Evolutionary conservation across 2,888 invertebrate genomes (phyloP).

Genomic region (Cephus sareptanus): DNA sequence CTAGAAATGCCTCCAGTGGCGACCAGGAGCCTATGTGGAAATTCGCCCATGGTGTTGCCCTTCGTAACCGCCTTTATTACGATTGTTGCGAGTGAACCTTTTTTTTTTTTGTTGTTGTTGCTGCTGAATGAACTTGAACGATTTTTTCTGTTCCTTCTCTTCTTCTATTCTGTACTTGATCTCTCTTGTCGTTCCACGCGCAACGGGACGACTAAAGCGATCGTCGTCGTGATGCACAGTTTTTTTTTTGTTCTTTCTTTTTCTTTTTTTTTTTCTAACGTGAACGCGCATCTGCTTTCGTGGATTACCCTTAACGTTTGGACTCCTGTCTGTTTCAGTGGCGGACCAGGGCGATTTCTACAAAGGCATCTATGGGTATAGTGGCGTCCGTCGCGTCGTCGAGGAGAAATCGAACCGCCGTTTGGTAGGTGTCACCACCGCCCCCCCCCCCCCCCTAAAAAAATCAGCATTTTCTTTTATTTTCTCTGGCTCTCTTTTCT

Average conservation of each 20-base stretch:
- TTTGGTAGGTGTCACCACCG: constrained; percentile 74
- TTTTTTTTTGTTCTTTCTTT: not conserved
- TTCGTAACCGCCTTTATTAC: not conserved
- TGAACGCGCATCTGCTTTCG: not conserved
- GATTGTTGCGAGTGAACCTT: not conserved
- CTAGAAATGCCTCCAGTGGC: constrained; percentile 27
- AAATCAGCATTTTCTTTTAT: constrained; percentile 6
- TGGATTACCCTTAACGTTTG: constrained; percentile 66
- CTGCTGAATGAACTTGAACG: not conserved
- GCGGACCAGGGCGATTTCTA: constrained; percentile 87
- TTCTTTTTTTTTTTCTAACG: not conserved
- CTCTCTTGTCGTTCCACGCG: not conserved
- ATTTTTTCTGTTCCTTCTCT: not conserved
- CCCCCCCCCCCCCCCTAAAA: constrained; percentile 11
- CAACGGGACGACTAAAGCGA: not conserved
- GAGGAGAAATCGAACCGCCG: constrained; percentile 76
- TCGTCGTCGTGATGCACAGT: not conserved
- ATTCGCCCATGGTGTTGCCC: constrained; percentile 60
- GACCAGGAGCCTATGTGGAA: constrained; percentile 64
- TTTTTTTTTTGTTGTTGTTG: not conserved
- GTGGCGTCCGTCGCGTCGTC: constrained; percentile 74
- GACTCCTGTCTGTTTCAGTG: constrained; percentile 72
- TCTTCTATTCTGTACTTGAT: not conserved
- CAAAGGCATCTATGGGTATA: constrained; percentile 85
- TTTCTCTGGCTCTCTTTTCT: constrained; percentile 14